These are phyloP conservation scores for Aporophyla nigra DNA, from an alignment of 2,888 invertebrate genomes.

Conservation along the genomic window DNA sequence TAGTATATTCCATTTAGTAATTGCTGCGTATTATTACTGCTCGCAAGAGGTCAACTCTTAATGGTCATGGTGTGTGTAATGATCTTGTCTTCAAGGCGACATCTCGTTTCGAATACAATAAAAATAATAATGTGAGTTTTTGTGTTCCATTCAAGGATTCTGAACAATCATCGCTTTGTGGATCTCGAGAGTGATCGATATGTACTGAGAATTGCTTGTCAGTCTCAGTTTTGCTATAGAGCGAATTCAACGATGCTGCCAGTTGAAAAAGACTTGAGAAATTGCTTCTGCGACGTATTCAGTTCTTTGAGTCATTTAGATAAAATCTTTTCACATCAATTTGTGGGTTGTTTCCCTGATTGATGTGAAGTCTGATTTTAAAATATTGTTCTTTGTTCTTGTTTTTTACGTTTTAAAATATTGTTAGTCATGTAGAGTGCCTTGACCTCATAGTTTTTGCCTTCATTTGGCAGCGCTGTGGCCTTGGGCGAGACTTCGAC, in stretches of 20 bases:
- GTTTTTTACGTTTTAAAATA: conserved; percentile 75
- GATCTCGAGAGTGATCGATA: conserved; percentile 69
- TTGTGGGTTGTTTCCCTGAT: conserved; percentile 65
- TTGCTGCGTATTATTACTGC: conserved; percentile 60
- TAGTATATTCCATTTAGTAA: conserved; percentile 51
- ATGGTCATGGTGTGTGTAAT: conserved; percentile 78
- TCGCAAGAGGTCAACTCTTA: conserved; percentile 73
- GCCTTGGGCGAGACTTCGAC: conserved; percentile 80
- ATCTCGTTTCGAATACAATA: conserved; percentile 85
- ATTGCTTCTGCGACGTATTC: conserved; percentile 56
- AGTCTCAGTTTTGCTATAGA: conserved; percentile 66
- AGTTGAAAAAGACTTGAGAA: conserved; percentile 51
- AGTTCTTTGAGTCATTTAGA: conserved; percentile 53
- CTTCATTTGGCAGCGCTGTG: conserved; percentile 80
- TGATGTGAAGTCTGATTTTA: conserved; percentile 66
- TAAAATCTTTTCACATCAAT: conserved; percentile 60
- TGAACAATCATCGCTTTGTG: conserved; percentile 73
- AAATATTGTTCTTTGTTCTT: conserved; percentile 81
- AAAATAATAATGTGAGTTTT: conserved; percentile 86
- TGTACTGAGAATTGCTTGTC: conserved; percentile 64
- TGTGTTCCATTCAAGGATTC: conserved; percentile 86
- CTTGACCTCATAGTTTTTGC: conserved; percentile 85
- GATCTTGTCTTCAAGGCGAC: conserved; percentile 86
- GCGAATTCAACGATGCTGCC: conserved; percentile 49
- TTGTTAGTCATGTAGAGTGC: conserved; percentile 82